Percentiles rank a stretch among this genome's conserved stretches.
Conservation (phyloP, 2,888 invertebrate genomes). For the Chalcosyrphus nemorum region DNA sequence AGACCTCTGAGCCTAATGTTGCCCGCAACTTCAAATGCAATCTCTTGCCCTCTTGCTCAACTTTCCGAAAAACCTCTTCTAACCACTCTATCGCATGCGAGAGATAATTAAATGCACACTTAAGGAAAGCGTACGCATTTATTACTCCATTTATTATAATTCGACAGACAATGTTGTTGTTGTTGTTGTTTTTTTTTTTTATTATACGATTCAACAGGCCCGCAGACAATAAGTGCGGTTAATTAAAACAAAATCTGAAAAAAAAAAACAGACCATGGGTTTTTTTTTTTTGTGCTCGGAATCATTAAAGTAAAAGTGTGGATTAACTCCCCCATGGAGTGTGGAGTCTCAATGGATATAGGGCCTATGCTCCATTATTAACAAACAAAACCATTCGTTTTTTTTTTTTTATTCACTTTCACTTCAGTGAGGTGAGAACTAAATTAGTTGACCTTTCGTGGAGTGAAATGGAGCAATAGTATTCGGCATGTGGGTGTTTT, state of each 20-base stretch:
- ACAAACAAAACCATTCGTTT: conserved; percentile 15
- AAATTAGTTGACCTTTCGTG: conserved; percentile 6
- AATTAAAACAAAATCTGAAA: not conserved
- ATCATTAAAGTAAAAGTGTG: conserved; percentile 9
- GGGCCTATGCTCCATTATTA: not conserved
- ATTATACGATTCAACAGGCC: not conserved
- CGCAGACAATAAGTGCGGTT: not conserved
- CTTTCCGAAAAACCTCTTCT: not conserved
- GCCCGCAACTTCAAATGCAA: not conserved
- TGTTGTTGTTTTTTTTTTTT: not conserved
- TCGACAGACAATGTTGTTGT: conserved; percentile 1
- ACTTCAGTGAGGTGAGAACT: not conserved
- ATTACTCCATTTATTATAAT: conserved; percentile 7
- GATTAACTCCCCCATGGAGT: not conserved
- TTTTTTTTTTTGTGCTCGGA: not conserved
- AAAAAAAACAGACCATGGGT: not conserved
- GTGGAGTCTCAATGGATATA: not conserved
- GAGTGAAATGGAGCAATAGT: not conserved
- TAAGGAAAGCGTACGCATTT: not conserved
- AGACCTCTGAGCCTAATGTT: too few relatives aligned
- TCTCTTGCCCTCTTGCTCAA: not conserved
- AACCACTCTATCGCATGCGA: not conserved
- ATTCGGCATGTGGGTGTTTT: not conserved
- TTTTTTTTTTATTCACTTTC: conserved; percentile 28
- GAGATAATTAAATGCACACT: not conserved